Base-by-base conservation (phyloP, 2,888 invertebrate species). In the Cryptocephalus moraei region DNA sequence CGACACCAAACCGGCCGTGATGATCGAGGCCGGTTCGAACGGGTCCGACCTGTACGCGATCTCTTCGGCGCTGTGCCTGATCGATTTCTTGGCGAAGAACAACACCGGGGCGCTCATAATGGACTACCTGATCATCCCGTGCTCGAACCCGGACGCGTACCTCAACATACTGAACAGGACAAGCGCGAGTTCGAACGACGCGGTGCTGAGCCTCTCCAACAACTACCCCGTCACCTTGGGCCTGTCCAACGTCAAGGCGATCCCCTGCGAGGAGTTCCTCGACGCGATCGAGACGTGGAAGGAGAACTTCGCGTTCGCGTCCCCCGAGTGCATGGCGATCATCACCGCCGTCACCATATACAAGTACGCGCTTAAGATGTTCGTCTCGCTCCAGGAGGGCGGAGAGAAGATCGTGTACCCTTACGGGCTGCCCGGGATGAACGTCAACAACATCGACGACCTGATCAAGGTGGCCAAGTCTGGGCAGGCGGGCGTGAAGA, bases 111-210 rank as follows among this genome's bases (percentile, higher is more conserved):
- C 48, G 8, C 53, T 54, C 33, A 45, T 59, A 10, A 56, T 56
- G 51, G 58, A 61, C 36, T 62, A 55, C 32, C 49, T 51, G 12
- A 59, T 62, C n/a, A 47, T 59, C n/a, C 62, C 62, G 2, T 61
- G 60, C 41, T 49, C 53, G 12, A 62, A 62, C 46, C 62, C 62
- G 2, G 62, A 62, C 42, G 59, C 55, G 1, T 62, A 62, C 38
- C 56, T 59, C 10, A 47, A 43, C 40, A 48, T 14, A n/a, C 31
- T 53, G 8, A n/a, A 22, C 4, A 46, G 31, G 34, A 4, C 36
- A 10, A 41, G 39, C 32, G 8, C 43, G 34, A n/a, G 43, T 2
- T 49, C 50, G 39, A 44, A 56, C 43, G 22, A 22, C 22, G 22
- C 22, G 6, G 22, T 22, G 6, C 22, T 22, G 22, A 22, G 22